A percentile compares a stretch with the other conserved stretches of the same genome.
phyloP scores from a whole-genome alignment of 2,797 vertebrate genomes.

The Scolopax rusticola region DNA sequence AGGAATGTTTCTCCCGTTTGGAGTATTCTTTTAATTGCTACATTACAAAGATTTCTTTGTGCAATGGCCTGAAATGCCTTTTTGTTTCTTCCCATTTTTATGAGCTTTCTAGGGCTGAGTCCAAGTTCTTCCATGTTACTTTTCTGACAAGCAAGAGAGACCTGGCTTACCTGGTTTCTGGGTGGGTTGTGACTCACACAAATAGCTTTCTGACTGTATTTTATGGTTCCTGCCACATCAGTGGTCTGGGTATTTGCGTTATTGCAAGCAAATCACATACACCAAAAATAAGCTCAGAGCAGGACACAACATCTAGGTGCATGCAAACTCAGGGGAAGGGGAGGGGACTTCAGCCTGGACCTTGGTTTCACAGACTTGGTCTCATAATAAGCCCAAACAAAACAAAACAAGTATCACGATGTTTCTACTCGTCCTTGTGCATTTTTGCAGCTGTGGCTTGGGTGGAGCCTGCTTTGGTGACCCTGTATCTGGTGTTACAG shows the following conservation, averaged over 20 bases:
- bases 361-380: not conserved
- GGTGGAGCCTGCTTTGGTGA: not conserved
- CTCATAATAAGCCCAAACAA: not conserved
- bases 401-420: rapidly evolving
- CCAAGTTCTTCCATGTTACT: not conserved
- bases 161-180: not conserved
- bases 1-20: not conserved
- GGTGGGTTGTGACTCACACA: not conserved
- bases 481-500: not conserved
- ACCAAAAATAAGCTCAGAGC: not conserved
- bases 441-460: not conserved
- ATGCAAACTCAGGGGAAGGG: not conserved
- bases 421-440: not conserved
- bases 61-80: not conserved
- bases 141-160: not conserved
- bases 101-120: not conserved
- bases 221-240: not conserved
- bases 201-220: not conserved
- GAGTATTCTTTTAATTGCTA: not conserved
- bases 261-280: not conserved
- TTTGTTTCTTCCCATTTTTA: not conserved
- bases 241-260: not conserved
- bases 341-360: not conserved
- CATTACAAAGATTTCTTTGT: not conserved
- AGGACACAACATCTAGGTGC: not conserved